A percentile compares a stretch with the other conserved stretches of the same genome.
Evolutionary conservation across 2,888 invertebrate species (phyloP).

Genomic region (Pelosia muscerda): DNA sequence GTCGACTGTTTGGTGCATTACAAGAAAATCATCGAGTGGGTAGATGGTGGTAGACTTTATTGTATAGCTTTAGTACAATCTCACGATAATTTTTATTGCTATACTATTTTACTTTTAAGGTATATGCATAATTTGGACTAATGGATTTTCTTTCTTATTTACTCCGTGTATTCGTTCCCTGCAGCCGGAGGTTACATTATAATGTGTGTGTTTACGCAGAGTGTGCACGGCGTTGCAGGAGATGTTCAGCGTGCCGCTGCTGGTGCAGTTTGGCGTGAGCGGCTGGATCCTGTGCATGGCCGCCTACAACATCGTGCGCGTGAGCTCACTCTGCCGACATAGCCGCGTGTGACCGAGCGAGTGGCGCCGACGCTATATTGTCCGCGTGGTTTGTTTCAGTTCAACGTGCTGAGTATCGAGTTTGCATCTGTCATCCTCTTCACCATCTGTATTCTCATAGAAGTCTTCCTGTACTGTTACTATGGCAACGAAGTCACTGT

Average conservation of each 20-base stretch:
- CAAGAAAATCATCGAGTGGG: conserved; percentile 60
- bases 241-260: conserved; percentile 64
- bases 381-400: conserved; percentile 46
- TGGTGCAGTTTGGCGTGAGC: conserved; percentile 70
- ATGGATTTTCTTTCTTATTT: too few relatives aligned
- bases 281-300: conserved; percentile 77
- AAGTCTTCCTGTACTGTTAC: conserved; percentile 84
- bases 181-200: too few relatives aligned
- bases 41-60: neutral
- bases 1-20: conserved; percentile 61
- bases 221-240: conserved; percentile 58
- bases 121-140: neutral
- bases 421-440: conserved; percentile 80
- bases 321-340: too few relatives aligned
- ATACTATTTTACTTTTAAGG: neutral
- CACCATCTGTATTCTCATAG: conserved; percentile 79
- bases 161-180: too few relatives aligned
- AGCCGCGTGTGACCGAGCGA: too few relatives aligned
- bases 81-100: neutral
- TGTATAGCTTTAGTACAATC: neutral
- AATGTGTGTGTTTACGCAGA: conserved; percentile 44
- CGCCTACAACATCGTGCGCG: conserved; percentile 68
- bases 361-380: neutral
- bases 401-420: conserved; percentile 66
- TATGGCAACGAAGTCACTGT: conserved; percentile 84